Conservation (phyloP, 2,797 vertebrate genomes). For the Lemur catta region DNA sequence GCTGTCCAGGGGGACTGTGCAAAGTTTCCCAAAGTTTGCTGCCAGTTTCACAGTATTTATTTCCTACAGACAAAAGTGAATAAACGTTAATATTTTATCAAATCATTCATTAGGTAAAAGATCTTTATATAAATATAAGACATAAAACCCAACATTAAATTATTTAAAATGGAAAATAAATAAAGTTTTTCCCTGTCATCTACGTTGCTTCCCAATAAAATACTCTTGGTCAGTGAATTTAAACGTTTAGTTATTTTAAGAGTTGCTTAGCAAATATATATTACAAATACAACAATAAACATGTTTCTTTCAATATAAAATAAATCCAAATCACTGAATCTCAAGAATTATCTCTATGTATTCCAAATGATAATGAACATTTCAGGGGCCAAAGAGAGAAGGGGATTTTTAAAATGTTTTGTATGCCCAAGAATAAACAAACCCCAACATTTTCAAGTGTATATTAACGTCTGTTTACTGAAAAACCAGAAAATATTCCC, state of each 20-base stretch:
- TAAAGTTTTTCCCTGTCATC: not conserved
- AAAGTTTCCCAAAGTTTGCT: constrained; percentile 98
- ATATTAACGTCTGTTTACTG: not conserved
- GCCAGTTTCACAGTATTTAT: constrained; percentile 97
- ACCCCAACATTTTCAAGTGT: not conserved
- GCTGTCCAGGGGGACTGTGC: constrained; percentile 97
- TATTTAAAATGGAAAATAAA: not conserved
- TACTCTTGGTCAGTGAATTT: not conserved
- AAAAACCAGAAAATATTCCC: not conserved
- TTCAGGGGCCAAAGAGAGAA: not conserved
- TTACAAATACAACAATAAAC: not conserved
- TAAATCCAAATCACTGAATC: not conserved
- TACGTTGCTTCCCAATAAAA: not conserved
- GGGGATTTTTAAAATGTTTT: not conserved
- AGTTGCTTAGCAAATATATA: not conserved
- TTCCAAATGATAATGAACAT: constrained; percentile 6
- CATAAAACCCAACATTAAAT: not conserved
- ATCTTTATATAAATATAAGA: not conserved
- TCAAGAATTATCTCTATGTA: not conserved
- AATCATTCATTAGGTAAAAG: not conserved
- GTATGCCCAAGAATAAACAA: not conserved
- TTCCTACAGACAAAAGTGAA: constrained; percentile 87
- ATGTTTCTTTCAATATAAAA: constrained; percentile 28
- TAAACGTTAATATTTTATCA: not conserved
- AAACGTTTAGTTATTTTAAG: not conserved